Evolutionary conservation across 2,113 vertebrate species (phyloP).

Genomic region (Eonycteris spelaea): DNA sequence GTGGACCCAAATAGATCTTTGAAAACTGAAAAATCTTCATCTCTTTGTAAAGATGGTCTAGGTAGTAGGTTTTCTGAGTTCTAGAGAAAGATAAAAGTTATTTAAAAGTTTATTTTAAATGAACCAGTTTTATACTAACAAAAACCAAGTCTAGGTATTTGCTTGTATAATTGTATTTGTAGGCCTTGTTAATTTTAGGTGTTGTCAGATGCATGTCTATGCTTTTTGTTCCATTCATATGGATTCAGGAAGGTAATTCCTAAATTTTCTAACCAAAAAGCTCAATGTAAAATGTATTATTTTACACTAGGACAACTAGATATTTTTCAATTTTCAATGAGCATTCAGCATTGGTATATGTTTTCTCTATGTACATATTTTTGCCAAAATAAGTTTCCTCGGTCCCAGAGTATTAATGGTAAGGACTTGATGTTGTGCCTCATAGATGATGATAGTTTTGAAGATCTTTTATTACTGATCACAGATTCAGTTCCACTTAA

Average conservation of each 20-base stretch:
- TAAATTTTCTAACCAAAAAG: not conserved
- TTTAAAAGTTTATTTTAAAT: not conserved
- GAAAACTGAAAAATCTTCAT: slow-evolving; percentile 25
- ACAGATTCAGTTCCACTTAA: not conserved
- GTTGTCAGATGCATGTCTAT: not conserved
- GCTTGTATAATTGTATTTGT: not conserved
- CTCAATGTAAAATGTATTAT: not conserved
- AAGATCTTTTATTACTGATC: not conserved
- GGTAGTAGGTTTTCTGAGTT: not conserved
- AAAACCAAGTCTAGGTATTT: not conserved
- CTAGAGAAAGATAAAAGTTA: not conserved
- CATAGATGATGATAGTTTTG: not conserved
- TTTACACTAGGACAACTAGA: not conserved
- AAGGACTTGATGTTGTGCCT: not conserved
- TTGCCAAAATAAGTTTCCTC: not conserved
- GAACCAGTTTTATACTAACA: not conserved
- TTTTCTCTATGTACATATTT: not conserved
- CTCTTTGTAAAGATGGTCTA: not conserved
- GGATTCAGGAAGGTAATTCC: not conserved
- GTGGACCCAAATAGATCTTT: not conserved
- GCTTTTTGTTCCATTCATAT: not conserved
- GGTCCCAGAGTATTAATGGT: not conserved
- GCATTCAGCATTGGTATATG: not conserved
- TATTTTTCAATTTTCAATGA: not conserved
- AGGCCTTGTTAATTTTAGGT: not conserved